Base-by-base conservation (phyloP, 2,888 invertebrate species). In the Dynastes maya region DNA sequence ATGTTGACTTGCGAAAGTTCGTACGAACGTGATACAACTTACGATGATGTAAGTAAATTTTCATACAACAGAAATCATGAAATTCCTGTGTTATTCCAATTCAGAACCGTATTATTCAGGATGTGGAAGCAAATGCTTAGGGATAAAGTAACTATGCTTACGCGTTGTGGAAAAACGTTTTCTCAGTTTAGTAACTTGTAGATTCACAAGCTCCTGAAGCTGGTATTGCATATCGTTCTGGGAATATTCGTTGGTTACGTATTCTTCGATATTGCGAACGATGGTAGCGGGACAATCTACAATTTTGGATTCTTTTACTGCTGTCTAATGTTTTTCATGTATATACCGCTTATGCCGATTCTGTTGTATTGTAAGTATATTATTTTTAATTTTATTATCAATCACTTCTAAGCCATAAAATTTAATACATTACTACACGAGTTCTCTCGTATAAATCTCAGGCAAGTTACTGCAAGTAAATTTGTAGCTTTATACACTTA, bases 301-400 rank as follows among this genome's bases (percentile, higher is more conserved):
- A 96, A 96, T 88, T 96, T 95, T 85, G 96, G 96, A 9, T 96
- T 95, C 86, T 95, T 94, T 84, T 96, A 95, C 85, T 93, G 94
- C 0, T 94, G 94, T 80, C 90, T 94, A 22, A 95, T 96, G 80
- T 93, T 93, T 40, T 95, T 95, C 88, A 90, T 96, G 84, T 96
- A 95, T 86, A 91, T 95, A 74, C 95, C 96, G 0, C 93, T 96
- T 93, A 92, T 96, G 91, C 96, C 96, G 2, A 92, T 95, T 63
- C 88, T 96, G 71, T 88, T 96, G 81, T 92, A 94, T 83, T 96
- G 96, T 96, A 90, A 93, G 95, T 91, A 82, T 40, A 22, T 22
- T 22, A 22, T 22, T 22, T 22, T 22, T 22, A 22, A 22, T 22
- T 22, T 22, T 22, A 22, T 22, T 22, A 22, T 22, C 22, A 22